These are phyloP conservation scores for Rhyacichthys aspro DNA, from an alignment of 2,797 vertebrate genomes.

Conservation along the genomic window DNA sequence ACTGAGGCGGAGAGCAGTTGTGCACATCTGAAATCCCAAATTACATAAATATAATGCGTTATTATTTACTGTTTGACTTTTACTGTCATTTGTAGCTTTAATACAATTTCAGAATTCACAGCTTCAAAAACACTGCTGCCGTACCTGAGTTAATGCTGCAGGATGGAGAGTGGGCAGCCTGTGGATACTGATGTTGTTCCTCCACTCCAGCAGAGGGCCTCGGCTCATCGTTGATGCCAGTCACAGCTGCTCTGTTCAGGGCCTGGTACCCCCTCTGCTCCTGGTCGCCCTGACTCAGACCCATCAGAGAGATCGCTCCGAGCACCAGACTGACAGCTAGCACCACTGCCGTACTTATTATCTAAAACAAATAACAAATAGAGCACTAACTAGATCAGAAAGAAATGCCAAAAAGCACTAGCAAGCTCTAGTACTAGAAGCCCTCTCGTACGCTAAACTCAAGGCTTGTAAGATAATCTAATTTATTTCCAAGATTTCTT, in stretches of 20 bases:
- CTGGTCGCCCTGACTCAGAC: conserved; percentile 85
- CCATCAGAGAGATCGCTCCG: conserved; percentile 89
- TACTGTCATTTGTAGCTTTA: too few species aligned
- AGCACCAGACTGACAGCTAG: conserved; percentile 86
- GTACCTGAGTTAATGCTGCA: conserved; percentile 78
- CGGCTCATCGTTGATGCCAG: conserved; percentile 63
- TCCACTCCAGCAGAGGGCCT: conserved; percentile 68
- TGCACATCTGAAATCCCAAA: conserved; percentile 55
- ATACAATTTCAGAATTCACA: too few species aligned
- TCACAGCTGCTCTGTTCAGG: conserved; percentile 80
- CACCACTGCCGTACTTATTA: conserved; percentile 87
- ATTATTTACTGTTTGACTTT: too few species aligned
- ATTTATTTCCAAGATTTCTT: too few species aligned
- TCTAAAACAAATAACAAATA: conserved; percentile 65
- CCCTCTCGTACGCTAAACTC: too few species aligned
- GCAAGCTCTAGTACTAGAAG: too few species aligned
- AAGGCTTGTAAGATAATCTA: too few species aligned
- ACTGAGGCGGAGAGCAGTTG: conserved; percentile 72
- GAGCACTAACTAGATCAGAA: not conserved
- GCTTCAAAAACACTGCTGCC: too few species aligned
- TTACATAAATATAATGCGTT: too few species aligned
- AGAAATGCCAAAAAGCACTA: too few species aligned
- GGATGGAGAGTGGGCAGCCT: conserved; percentile 50
- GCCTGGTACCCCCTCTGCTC: conserved; percentile 86
- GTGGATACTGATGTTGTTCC: conserved; percentile 44